Evolutionary conservation across 2,888 invertebrate species (phyloP).

Genomic region (Sarcophaga rosellei): DNA sequence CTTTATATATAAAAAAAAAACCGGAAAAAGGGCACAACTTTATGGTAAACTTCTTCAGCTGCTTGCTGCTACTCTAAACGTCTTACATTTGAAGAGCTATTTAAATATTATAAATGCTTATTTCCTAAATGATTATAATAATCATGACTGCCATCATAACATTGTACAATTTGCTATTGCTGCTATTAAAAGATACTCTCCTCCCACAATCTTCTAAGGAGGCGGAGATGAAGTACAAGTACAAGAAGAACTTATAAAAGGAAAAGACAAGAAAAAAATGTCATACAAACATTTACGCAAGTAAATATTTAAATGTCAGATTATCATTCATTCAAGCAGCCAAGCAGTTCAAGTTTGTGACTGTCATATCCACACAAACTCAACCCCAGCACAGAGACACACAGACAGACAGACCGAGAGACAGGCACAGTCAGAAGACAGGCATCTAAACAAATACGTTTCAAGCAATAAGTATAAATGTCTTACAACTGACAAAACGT

Average conservation of each 20-base stretch:
- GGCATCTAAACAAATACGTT: constrained; percentile 48
- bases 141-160: constrained; percentile 53
- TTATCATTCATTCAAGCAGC: constrained; percentile 67
- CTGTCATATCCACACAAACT: constrained; percentile 11
- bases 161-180: not conserved
- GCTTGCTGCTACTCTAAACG: not conserved
- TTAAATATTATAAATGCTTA: constrained; percentile 61
- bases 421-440: constrained; percentile 9
- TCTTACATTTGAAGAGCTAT: constrained; percentile 52
- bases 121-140: constrained; percentile 60
- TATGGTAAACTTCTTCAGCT: constrained; percentile 39
- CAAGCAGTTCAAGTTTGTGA: constrained; percentile 41
- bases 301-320: constrained; percentile 80
- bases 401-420: not conserved
- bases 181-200: not conserved
- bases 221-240: not conserved
- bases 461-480: constrained; percentile 61
- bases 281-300: constrained; percentile 76
- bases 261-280: constrained; percentile 64
- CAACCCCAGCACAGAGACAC: constrained; percentile 2
- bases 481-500: constrained; percentile 48
- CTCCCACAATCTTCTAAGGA: not conserved
- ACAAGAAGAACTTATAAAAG: not conserved
- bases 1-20: not conserved
- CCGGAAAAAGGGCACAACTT: not conserved